A percentile compares a stretch with the other conserved stretches of the same genome.
Evolutionary conservation across 2,113 vertebrate species (phyloP).

Genomic region (Pseudorectes ferrugineus): DNA sequence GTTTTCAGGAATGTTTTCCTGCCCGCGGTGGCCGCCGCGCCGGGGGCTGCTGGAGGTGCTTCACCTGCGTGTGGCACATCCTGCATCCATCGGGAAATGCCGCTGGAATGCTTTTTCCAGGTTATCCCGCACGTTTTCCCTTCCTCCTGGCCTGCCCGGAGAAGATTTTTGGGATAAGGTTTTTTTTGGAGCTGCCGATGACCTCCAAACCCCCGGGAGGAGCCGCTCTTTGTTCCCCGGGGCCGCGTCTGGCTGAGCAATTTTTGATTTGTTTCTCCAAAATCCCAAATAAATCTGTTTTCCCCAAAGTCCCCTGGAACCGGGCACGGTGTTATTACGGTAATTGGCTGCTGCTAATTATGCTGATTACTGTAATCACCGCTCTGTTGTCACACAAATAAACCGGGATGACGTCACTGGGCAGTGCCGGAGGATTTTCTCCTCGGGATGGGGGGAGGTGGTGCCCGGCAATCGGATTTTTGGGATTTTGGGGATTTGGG

Average conservation of each 20-base stretch:
- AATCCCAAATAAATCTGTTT: slow-evolving; percentile 68
- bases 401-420: slow-evolving; percentile 66
- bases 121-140: neutral
- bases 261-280: slow-evolving; percentile 24
- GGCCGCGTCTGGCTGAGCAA: neutral
- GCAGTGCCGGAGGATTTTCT: slow-evolving; percentile 58
- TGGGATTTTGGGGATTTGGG: neutral
- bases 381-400: slow-evolving; percentile 75
- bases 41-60: neutral
- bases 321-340: slow-evolving; percentile 75
- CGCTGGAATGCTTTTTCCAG: rapidly evolving
- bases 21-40: neutral
- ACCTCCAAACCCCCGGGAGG: neutral
- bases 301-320: slow-evolving; percentile 61
- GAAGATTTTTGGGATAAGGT: neutral
- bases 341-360: slow-evolving; percentile 79
- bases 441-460: neutral
- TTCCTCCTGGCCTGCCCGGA: neutral
- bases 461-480: neutral
- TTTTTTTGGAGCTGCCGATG: neutral
- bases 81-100: neutral
- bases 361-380: slow-evolving; percentile 77
- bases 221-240: neutral
- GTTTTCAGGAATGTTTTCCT: neutral
- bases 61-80: rapidly evolving